Base-by-base conservation (phyloP, 2,888 invertebrate genomes). In the Hedya salicella region DNA sequence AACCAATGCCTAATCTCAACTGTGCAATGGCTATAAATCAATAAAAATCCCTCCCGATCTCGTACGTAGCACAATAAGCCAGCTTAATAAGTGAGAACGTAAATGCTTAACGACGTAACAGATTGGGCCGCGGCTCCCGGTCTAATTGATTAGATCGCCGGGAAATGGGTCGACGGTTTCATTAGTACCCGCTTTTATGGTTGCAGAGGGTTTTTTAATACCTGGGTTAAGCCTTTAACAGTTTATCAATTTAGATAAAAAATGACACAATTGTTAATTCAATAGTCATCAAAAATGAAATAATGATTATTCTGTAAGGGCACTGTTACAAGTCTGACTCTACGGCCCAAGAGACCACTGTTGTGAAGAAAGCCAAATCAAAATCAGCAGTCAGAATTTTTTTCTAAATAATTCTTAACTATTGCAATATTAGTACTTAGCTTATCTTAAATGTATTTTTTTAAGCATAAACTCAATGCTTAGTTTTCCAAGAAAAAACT, bases 111-210 rank as follows among this genome's bases (percentile, higher is more conserved):
- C 36, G 64, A 46, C 42, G 32, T 56, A 48, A 49, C 32, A 25
- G 49, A 50, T 64, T 44, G 49, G 54, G 39, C 50, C 42, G 53
- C 17, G 11, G 59, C 14, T 14, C 50, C 40, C 44, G 19, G 14
- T 13, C 30, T 59, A 64, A 64, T 64, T 64, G 57, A 64, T 64
- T 44, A 44, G 50, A 57, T 64, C 42, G 42, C 14, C 19, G 32
- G 56, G 16, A 56, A 63, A 56, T 49, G 42, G 19, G 21, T n/a
- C 21, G 42, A 36, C 49, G 62, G 63, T 56, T 49, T 56, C 63
- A 49, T 62, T 56, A 32, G 21, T 53, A 56, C 21, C n/a, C 40
- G 19, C 48, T 32, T 30, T 49, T 40, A 48, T 13, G 21, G 39
- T 16, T 16, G 36, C 14, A 5, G 16, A n/a, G 8, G 11, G n/a